Base-by-base conservation (phyloP, 2,888 invertebrate genomes). In the Standfussiana lucernea region DNA sequence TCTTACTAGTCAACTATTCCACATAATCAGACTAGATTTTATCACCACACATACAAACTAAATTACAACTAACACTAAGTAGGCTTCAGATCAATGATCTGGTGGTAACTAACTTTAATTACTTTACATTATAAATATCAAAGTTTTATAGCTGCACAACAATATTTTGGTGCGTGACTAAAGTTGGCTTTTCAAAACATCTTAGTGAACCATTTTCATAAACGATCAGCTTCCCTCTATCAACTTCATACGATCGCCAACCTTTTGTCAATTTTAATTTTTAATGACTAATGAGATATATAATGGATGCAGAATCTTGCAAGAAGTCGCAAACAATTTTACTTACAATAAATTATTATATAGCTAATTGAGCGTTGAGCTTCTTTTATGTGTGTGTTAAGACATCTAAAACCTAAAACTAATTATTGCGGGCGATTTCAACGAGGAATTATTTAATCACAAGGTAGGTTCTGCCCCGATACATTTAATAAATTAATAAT, bases 11-110 rank as follows among this genome's bases (percentile, higher is more conserved):
- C 65, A n/a, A 76, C 50, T 75, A 65, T 53, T 69, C 37, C 62
- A 59, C 21, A 61, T 42, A 45, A 42, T 72, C 50, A 37, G 83
- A 83, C 83, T 83, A 83, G 83, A 84, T 70, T 59, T n/a, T 84
- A 83, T 84, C 84, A 82, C 72, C 75, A 59, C 50, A 72, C 64
- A 64, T 47, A 35, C 69, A 37, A 35, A 64, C 45, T 59, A n/a
- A 70, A 21, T 42, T 42, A 65, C 8, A 32, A 69, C 24, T 69
- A 42, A 83, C 40, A 70, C 32, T 53, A 61, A 62, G 24, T 28
- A 45, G 50, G 32, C 7, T 42, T 28, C 77, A 77, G 40, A 50
- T 35, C 24, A 28, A 24, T 35, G 50, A 24, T 47, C 35, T 42
- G 40, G 21, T 28, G 35, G 13, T 28, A n/a, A 10, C 24, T 50